Conservation (phyloP, 2,888 invertebrate genomes). For the Bedellia somnulentella region DNA sequence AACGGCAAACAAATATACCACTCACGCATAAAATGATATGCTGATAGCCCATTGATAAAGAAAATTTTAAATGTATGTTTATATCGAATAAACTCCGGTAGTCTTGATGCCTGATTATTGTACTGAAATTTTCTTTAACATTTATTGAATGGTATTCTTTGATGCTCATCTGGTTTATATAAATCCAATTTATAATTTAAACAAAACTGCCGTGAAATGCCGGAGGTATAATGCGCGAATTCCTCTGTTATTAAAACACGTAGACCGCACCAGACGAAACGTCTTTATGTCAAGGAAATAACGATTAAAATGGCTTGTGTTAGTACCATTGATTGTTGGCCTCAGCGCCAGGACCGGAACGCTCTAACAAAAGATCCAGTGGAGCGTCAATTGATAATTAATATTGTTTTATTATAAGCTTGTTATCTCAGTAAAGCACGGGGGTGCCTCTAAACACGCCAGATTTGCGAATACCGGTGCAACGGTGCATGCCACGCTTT, state of each 20-base stretch:
- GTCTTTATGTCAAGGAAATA: too few species aligned
- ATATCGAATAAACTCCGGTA: too few species aligned
- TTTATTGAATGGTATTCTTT: conserved; percentile 19
- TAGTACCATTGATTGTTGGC: too few species aligned
- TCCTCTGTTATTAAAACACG: conserved; percentile 39
- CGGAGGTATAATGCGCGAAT: conserved; percentile 40
- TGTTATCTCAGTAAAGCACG: conserved; percentile 27
- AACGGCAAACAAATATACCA: too few species aligned
- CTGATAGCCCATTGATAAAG: too few species aligned
- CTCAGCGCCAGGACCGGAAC: too few species aligned
- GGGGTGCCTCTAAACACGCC: conserved; percentile 11
- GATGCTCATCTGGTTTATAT: conserved; percentile 24
- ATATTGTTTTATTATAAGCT: conserved; percentile 50
- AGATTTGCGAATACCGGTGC: conserved; percentile 18
- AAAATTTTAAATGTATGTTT: too few species aligned
- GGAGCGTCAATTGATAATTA: conserved; percentile 36
- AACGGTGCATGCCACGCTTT: conserved; percentile 28
- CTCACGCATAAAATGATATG: too few species aligned
- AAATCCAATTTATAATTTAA: conserved; percentile 45
- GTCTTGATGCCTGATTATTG: too few species aligned
- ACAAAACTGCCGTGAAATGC: conserved; percentile 36
- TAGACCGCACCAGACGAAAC: too few species aligned
- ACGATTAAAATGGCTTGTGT: too few species aligned
- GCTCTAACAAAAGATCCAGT: conserved; percentile 25
- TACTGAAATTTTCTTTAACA: too few species aligned